These are phyloP conservation scores for Papilio helenus DNA, from an alignment of 1,140 invertebrate species.

Conservation along the genomic window DNA sequence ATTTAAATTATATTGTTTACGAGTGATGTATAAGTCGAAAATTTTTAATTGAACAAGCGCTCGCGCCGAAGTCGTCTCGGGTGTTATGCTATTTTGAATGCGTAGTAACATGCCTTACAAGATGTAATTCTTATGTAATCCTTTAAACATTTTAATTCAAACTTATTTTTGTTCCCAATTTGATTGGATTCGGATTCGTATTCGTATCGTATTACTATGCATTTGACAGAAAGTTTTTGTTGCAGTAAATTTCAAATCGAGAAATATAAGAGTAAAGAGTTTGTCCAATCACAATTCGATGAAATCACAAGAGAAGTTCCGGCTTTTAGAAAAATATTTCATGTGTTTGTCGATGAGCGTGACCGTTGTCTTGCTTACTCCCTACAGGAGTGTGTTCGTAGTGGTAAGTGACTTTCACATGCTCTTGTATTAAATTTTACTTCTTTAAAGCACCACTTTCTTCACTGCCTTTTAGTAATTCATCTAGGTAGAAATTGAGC, in stretches of 20 bases:
- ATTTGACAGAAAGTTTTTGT: not conserved
- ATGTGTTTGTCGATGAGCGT: conserved; percentile 96
- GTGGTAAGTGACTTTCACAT: conserved; percentile 77
- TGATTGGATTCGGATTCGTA: too few relatives aligned
- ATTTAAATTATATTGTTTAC: not conserved
- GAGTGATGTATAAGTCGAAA: not conserved
- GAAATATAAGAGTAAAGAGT: conserved; percentile 94
- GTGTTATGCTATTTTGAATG: not conserved
- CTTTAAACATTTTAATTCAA: too few relatives aligned
- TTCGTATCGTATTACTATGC: too few relatives aligned
- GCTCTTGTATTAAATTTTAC: too few relatives aligned
- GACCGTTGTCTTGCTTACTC: conserved; percentile 96
- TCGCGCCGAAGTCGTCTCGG: not conserved
- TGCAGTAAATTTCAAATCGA: conserved; percentile 93
- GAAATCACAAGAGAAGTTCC: conserved; percentile 96
- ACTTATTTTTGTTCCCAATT: not conserved
- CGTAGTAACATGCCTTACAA: not conserved
- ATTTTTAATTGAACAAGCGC: not conserved
- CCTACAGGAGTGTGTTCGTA: conserved; percentile 85
- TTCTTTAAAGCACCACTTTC: too few relatives aligned
- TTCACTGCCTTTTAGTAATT: not conserved
- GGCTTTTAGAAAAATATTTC: conserved; percentile 86
- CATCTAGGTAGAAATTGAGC: not conserved
- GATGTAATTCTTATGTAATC: too few relatives aligned
- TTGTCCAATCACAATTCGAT: conserved; percentile 94